phyloP scores from a whole-genome alignment of 2,797 vertebrate genomes.

The Premnoplex brunnescens region DNA sequence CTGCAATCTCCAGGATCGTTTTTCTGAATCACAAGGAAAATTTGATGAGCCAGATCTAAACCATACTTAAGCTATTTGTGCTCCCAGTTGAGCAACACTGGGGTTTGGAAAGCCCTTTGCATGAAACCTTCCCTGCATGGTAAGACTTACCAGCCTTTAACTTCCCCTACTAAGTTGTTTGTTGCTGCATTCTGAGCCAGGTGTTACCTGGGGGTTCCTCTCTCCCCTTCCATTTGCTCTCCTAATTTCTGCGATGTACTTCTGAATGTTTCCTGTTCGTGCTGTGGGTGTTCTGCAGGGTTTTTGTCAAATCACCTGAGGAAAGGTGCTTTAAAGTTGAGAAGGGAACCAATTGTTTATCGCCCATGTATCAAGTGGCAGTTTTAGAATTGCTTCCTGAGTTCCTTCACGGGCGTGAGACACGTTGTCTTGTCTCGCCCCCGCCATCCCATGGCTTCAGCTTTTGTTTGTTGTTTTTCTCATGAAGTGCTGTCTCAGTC shows the following conservation, averaged over 20 bases:
- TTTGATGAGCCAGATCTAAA: conserved; percentile 34
- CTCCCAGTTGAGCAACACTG: conserved; percentile 37
- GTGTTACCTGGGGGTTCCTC: not conserved
- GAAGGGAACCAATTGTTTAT: not conserved
- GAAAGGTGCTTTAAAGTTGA: not conserved
- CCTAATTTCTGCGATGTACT: not conserved
- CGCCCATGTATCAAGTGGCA: not conserved
- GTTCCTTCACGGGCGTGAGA: not conserved
- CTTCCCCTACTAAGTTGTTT: not conserved
- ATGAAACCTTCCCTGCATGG: not conserved
- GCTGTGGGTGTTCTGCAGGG: not conserved
- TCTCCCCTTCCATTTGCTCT: not conserved
- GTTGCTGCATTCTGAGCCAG: not conserved
- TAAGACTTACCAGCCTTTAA: not conserved
- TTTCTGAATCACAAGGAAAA: conserved; percentile 39
- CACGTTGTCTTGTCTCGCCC: not conserved
- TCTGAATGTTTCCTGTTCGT: not conserved
- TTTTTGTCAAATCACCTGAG: not conserved
- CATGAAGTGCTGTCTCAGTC: not conserved
- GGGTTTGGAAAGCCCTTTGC: conserved; percentile 26
- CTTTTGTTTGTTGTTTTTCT: not conserved
- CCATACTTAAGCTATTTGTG: conserved; percentile 13
- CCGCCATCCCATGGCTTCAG: not conserved
- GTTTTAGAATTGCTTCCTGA: not conserved
- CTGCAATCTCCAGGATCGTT: conserved; percentile 36